Base-by-base conservation (phyloP, 2,888 invertebrate species). In the Sipha maydis region DNA sequence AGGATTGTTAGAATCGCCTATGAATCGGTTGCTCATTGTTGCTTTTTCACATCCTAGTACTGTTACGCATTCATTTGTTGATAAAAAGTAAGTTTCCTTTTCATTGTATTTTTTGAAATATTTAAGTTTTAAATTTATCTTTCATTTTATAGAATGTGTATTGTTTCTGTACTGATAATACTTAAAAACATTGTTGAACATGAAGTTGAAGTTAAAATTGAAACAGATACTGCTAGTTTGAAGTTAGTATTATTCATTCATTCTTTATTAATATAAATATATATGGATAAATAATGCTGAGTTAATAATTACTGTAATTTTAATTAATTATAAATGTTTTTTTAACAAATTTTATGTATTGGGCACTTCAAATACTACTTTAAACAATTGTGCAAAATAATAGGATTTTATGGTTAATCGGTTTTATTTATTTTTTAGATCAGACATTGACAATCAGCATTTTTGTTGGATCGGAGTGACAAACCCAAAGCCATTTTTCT, bases 111-210 rank as follows among this genome's bases (percentile, higher is more conserved):
- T 14, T 48, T 69, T n/a, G 25, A 21, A 14, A 28, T 56, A 73
- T 21, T 71, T 31, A 31, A 17, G 14, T 41, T 76, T 41, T 34
- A 9, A 34, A 75, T 56, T 19, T 38, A 0, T 34, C 83, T 78
- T 77, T 67, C 79, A 80, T 86, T 90, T 67, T 90, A 7, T 89
- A 92, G 92, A 89, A 91, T 95, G 89, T 96, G 96, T 91, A 92
- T 95, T 90, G 93, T 96, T 90, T 95, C 95, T 38, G 94, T 96
- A 4, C 93, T 93, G 89, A 92, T 96, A 90, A 93, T 94, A 90
- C 92, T 95, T 90, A 95, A 95, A 89, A 95, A 95, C 91, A 94
- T 95, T 91, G 94, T 94, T 86, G 93, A 93, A 89, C 92, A 93
- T 84, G 92, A 93, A 21, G 92, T 95, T 31, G 92, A 93, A 89